Evolutionary conservation across 2,888 invertebrate species (phyloP), one percentile per base, ranked within the genome.

Genomic region (Mactromeris polynyma): DNA sequence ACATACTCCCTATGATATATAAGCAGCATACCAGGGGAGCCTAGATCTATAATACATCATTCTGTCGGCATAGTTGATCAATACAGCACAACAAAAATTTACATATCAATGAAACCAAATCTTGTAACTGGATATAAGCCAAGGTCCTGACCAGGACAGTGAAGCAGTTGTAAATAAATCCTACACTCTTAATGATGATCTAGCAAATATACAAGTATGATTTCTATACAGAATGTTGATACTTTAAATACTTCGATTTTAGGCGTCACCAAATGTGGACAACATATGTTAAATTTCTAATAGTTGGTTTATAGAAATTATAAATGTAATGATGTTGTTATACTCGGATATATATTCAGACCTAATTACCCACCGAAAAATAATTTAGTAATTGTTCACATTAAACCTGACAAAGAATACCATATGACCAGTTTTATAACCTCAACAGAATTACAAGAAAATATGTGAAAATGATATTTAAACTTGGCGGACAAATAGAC

Each of bases 51-150:
- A n/a, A 26, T 58, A n/a, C 58, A 58, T 58, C 58, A 58, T 19
- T 11, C 33, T 33, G 73, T 36, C 33, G 3, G 36, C 33, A 73
- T 19, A 36, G 73, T 36, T 33, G 73, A 73, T 73, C 73, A 73
- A 73, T 73, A 58, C 26, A 58, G 58, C 51, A 9, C 14, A 9
- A 19, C 51, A 51, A 58, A 21, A 21, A 73, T 73, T 73, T 73
- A 33, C 73, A 73, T 73, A 33, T 73, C 73, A 73, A 73, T 36
- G 36, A 73, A 73, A 73, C 73, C 21, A 73, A 36, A 73, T 73
- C 73, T 58, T 58, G n/a, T 26, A n/a, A 73, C 36, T 73, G 73
- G 73, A 73, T 17, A 36, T 33, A 36, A 36, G 14, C 73, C 36
- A 73, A 73, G 33, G 36, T 36, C 36, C 36, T 73, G 73, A 73